Percentiles rank a stretch among this genome's conserved stretches.
These are phyloP conservation scores for Myiagra hebetior DNA, from an alignment of 2,113 vertebrate genomes.

Conservation along the genomic window DNA sequence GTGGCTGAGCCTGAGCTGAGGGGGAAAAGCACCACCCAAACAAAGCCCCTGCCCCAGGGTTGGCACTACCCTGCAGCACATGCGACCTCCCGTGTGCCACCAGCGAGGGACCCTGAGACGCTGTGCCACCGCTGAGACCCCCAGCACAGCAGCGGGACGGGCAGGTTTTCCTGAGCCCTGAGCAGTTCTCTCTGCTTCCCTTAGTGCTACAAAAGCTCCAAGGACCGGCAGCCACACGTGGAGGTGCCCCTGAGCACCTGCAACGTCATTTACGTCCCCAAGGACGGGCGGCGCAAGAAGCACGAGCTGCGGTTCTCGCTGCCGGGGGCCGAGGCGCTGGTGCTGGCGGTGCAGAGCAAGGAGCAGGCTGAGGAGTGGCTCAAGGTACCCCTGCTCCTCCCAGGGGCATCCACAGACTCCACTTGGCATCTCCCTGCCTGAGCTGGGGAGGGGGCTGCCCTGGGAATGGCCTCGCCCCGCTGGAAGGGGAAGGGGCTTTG, in stretches of 20 bases:
- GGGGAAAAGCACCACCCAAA: background rate
- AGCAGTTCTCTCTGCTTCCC: background rate
- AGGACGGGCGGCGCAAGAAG: conserved; percentile 92
- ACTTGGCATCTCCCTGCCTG: background rate
- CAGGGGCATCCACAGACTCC: background rate
- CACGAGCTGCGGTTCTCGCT: conserved; percentile 92
- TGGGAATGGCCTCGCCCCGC: background rate
- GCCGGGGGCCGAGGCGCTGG: conserved; percentile 85
- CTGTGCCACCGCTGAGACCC: background rate
- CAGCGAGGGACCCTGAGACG: background rate
- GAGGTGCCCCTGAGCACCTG: conserved; percentile 86
- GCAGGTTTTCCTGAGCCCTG: background rate
- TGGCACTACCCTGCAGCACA: background rate
- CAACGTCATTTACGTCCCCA: conserved; percentile 88
- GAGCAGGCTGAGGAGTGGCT: conserved; percentile 97
- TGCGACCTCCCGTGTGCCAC: background rate
- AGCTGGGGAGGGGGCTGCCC: background rate
- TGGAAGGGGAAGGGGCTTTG: background rate
- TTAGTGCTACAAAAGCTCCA: conserved; percentile 97
- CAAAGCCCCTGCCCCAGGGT: background rate
- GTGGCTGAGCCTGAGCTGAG: background rate
- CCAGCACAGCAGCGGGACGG: rapidly evolving
- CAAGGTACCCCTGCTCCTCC: conserved; percentile 70
- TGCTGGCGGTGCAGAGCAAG: conserved; percentile 92
- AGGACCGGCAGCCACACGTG: conserved; percentile 85